These are phyloP conservation scores for Periphyllus acericola DNA, from an alignment of 2,888 invertebrate genomes.

Conservation along the genomic window DNA sequence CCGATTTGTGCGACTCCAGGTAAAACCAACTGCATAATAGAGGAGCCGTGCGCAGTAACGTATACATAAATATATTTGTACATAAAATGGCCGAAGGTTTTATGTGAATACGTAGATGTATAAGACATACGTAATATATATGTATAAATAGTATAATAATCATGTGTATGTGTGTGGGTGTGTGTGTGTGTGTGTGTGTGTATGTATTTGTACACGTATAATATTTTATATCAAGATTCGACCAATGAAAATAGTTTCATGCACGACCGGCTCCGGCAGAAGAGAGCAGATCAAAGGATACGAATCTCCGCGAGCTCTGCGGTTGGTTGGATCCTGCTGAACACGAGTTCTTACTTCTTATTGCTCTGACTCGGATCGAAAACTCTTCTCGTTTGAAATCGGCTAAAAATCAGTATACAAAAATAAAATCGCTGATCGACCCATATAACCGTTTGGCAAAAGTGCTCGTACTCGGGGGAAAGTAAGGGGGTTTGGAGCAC, in stretches of 20 bases:
- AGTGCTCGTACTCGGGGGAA: neutral
- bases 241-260: slow-evolving; percentile 33
- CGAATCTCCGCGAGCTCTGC: neutral
- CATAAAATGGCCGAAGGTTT: slow-evolving; percentile 41
- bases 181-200: neutral
- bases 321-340: neutral
- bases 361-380: neutral
- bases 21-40: neutral
- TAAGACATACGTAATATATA: neutral
- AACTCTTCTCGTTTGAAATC: neutral
- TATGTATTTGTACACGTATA: neutral
- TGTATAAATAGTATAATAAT: too few relatives aligned
- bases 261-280: neutral
- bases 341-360: neutral
- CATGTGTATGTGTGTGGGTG: neutral
- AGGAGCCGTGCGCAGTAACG: too few relatives aligned
- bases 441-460: neutral
- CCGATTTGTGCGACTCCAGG: neutral
- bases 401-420: neutral
- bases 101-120: neutral
- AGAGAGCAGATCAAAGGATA: neutral
- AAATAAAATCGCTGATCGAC: neutral
- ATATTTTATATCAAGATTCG: slow-evolving; percentile 24
- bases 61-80: neutral
- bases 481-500: neutral